Evolutionary conservation across 1,140 invertebrate genomes (phyloP), one percentile per base, ranked within the genome.

Genomic region (Andricus grossulariae): DNA sequence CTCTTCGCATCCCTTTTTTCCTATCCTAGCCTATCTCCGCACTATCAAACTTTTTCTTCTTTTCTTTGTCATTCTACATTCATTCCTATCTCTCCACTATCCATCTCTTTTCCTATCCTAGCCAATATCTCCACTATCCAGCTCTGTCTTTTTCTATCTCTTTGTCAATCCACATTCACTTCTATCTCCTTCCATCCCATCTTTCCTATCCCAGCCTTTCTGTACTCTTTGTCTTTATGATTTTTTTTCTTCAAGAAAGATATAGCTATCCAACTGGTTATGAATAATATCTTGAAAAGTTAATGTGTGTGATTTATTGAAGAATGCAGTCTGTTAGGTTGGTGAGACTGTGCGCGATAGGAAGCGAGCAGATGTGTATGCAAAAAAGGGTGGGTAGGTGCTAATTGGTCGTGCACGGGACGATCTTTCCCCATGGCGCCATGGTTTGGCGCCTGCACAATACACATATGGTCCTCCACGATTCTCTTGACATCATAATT

Each of bases 401-500:
- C 87, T 89, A 90, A 90, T 90, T 89, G 88, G 87, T 82, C 78
- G 74, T 84, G 80, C 76, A 45, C 19, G 50, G 45, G 50, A 75
- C 73, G 51, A 84, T 82, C 82, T 75, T 84, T 71, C 78, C 74
- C 57, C 39, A 73, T 86, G 89, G 89, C 88, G 88, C 89, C 88
- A 85, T 74, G 74, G 80, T n/a, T 72, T 84, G 88, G 88, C 88
- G 88, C 86, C 87, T 85, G 71, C 84, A 90, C 87, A 89, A 85
- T 85, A 66, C 84, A 90, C 87, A 89, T 85, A 81, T 89, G 87
- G 83, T 72, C 50, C 60, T 57, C 60, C 85, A 89, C 89, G 89
- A 89, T 83, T 88, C 84, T 32, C n/a, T 6, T 66, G 39, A 32
- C n/a, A 25, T 10, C 60, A 66, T 66, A 66, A 66, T 66, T 66